Conservation (phyloP, 2,113 vertebrate species). For the Epinephelus lanceolatus region DNA sequence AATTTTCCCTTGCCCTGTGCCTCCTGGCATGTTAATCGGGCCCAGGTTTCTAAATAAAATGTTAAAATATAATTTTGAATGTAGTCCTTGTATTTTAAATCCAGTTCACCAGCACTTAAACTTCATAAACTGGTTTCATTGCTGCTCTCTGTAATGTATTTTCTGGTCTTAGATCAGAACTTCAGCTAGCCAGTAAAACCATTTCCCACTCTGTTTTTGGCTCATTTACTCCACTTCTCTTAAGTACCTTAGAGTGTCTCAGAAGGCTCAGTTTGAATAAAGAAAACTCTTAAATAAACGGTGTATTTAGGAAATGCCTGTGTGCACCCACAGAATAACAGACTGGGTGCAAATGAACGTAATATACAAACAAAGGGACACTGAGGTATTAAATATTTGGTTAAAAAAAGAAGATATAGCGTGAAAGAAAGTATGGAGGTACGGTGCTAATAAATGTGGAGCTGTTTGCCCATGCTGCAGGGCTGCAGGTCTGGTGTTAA, state of each 20-base stretch:
- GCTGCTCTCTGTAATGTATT: neutral
- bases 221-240: conserved; percentile 33
- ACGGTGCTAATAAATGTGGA: neutral
- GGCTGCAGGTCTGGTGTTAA: conserved; percentile 53
- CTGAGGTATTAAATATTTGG: neutral
- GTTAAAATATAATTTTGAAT: too few relatives aligned
- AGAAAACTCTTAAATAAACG: conserved; percentile 25
- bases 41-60: neutral
- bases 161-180: conserved; percentile 10
- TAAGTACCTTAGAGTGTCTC: neutral
- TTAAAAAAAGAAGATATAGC: neutral
- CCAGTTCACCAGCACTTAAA: too few relatives aligned
- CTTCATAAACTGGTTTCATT: neutral
- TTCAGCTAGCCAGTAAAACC: conserved; percentile 11
- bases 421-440: conserved; percentile 1
- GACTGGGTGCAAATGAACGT: neutral
- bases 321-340: conserved; percentile 34
- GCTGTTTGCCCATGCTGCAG: conserved; percentile 12
- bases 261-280: conserved; percentile 4
- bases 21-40: neutral
- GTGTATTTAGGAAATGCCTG: conserved; percentile 32
- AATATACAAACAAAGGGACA: conserved; percentile 5
- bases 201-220: conserved; percentile 13
- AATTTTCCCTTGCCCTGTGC: too few relatives aligned
- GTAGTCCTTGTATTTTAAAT: too few relatives aligned